These are phyloP conservation scores for Pachycephala philippinensis DNA, from an alignment of 2,113 vertebrate species.

Conservation along the genomic window DNA sequence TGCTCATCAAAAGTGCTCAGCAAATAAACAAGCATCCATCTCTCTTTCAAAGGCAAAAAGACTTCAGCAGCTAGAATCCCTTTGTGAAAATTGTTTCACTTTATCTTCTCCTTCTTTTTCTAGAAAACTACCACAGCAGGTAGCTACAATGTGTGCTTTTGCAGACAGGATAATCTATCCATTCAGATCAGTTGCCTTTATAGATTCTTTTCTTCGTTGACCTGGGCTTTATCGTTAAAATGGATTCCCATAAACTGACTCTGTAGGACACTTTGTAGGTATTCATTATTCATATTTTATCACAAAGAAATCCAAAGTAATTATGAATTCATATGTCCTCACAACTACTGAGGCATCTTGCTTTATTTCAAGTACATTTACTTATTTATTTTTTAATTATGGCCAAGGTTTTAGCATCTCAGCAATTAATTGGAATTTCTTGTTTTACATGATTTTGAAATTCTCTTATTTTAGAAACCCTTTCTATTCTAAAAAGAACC, in stretches of 20 bases:
- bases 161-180: neutral
- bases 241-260: neutral
- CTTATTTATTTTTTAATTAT: neutral
- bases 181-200: slow-evolving; percentile 13
- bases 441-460: neutral
- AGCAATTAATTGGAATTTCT: neutral
- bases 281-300: neutral
- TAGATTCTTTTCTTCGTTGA: neutral
- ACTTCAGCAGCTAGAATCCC: slow-evolving; percentile 16
- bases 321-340: neutral
- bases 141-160: neutral
- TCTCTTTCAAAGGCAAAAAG: neutral
- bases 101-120: neutral
- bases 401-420: neutral
- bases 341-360: neutral
- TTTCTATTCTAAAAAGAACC: neutral
- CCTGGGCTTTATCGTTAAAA: neutral
- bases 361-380: neutral
- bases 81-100: neutral
- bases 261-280: neutral
- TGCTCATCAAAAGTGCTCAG: neutral
- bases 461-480: neutral
- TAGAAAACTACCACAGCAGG: slow-evolving; percentile 14
- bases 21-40: slow-evolving; percentile 1
- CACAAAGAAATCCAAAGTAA: neutral